Percentiles rank a stretch among this genome's conserved stretches.
Conservation (phyloP, 2,888 invertebrate genomes). For the Danaus chrysippus region DNA sequence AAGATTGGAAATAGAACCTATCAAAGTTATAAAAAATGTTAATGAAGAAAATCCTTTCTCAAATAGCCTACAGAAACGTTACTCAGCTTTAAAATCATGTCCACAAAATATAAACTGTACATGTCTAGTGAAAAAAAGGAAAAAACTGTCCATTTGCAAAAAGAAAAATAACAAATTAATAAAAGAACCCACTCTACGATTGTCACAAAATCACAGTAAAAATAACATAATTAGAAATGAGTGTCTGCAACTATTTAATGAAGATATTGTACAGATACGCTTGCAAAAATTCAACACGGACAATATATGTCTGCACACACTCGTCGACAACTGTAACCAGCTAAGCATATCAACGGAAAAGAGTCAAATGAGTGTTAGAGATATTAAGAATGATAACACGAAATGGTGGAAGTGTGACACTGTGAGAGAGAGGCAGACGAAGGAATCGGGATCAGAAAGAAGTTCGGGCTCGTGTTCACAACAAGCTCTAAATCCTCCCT, state of each 20-base stretch:
- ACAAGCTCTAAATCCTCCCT: constrained; percentile 85
- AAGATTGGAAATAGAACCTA: constrained; percentile 77
- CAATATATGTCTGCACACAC: constrained; percentile 56
- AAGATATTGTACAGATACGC: constrained; percentile 30
- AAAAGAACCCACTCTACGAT: constrained; percentile 78
- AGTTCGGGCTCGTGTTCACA: constrained; percentile 84
- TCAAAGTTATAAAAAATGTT: constrained; percentile 44
- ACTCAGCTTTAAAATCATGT: constrained; percentile 35
- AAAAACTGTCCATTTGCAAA: constrained; percentile 52
- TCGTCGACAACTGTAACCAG: constrained; percentile 69
- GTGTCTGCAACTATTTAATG: constrained; percentile 35
- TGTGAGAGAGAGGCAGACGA: constrained; percentile 39
- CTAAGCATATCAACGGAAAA: constrained; percentile 57
- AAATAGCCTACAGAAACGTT: constrained; percentile 37
- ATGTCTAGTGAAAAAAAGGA: constrained; percentile 49
- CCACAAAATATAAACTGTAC: constrained; percentile 48
- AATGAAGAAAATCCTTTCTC: constrained; percentile 60
- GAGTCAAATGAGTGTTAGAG: constrained; percentile 31
- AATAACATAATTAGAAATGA: constrained; percentile 36
- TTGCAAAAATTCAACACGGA: constrained; percentile 42
- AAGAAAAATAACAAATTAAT: constrained; percentile 71
- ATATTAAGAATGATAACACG: constrained; percentile 40
- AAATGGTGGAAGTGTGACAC: constrained; percentile 58
- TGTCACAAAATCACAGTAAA: constrained; percentile 52
- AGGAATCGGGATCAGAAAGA: constrained; percentile 45